Percentiles rank a stretch among this genome's conserved stretches.
Evolutionary conservation across 2,888 invertebrate genomes (phyloP).

Genomic region (Chrysolina oricalcia): DNA sequence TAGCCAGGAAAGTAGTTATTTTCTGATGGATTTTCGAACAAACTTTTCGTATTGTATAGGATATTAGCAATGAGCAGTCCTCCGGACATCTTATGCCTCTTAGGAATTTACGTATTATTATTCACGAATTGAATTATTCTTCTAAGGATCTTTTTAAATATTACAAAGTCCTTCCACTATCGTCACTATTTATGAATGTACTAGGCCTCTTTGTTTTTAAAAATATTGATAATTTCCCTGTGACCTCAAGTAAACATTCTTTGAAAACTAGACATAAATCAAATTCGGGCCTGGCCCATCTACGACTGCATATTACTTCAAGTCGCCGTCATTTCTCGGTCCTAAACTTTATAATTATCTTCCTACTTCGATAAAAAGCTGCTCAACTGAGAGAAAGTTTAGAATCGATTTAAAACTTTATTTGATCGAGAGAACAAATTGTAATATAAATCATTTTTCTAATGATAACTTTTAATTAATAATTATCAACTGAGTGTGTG

Average conservation of each 20-base stretch:
- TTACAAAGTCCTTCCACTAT: background rate
- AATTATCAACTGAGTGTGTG: no score
- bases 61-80: no score
- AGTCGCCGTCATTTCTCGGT: background rate
- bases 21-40: no score
- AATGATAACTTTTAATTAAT: no score
- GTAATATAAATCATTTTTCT: background rate
- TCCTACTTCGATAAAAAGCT: slow-evolving; percentile 5
- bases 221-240: background rate
- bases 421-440: background rate
- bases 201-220: background rate
- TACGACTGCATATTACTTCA: slow-evolving; percentile 8
- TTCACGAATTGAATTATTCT: background rate
- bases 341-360: slow-evolving; percentile 7
- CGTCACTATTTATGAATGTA: slow-evolving; percentile 1
- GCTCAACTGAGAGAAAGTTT: slow-evolving; percentile 7
- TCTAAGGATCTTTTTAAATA: slow-evolving; percentile 7
- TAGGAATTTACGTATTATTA: background rate
- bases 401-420: background rate
- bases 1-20: no score
- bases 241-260: background rate
- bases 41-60: no score
- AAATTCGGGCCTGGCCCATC: background rate
- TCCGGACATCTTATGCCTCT: no score
- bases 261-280: background rate